These are phyloP conservation scores for Leucania comma DNA, from an alignment of 2,888 invertebrate genomes.

Conservation along the genomic window DNA sequence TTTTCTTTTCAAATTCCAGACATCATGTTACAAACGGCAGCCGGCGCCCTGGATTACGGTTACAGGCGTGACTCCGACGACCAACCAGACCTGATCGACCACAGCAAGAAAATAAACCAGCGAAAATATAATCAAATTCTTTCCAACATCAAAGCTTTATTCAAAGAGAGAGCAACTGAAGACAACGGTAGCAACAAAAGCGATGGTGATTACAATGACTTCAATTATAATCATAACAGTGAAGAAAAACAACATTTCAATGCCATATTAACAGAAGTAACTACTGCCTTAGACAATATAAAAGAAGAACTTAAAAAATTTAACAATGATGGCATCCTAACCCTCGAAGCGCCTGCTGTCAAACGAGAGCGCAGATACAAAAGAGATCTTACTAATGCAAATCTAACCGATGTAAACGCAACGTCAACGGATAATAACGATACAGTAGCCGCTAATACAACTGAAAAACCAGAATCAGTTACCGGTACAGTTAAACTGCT, in stretches of 20 bases:
- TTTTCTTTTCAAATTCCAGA: conserved; percentile 27
- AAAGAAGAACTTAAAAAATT: conserved; percentile 24
- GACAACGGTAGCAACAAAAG: neutral
- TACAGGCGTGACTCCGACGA: conserved; percentile 1
- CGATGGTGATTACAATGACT: neutral
- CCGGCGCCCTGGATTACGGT: conserved; percentile 13
- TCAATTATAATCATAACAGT: neutral
- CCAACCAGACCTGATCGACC: neutral
- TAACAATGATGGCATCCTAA: conserved; percentile 19
- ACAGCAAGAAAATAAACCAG: neutral
- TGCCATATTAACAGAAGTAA: conserved; percentile 3
- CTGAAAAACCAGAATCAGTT: neutral
- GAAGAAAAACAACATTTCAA: neutral
- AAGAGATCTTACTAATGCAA: conserved; percentile 27
- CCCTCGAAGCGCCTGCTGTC: neutral
- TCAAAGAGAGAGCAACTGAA: neutral
- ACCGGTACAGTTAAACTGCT: conserved; percentile 4
- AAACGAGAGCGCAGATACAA: conserved; percentile 12
- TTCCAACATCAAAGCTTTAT: neutral
- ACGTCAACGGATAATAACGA: neutral
- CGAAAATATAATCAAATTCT: conserved; percentile 19
- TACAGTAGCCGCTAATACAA: neutral
- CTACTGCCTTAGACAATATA: conserved; percentile 16
- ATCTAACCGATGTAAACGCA: conserved; percentile 8
- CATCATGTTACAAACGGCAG: neutral